A percentile compares a stretch with the other conserved stretches of the same genome.
Evolutionary conservation across 2,113 vertebrate species (phyloP).

Genomic region (Gila orcuttii): DNA sequence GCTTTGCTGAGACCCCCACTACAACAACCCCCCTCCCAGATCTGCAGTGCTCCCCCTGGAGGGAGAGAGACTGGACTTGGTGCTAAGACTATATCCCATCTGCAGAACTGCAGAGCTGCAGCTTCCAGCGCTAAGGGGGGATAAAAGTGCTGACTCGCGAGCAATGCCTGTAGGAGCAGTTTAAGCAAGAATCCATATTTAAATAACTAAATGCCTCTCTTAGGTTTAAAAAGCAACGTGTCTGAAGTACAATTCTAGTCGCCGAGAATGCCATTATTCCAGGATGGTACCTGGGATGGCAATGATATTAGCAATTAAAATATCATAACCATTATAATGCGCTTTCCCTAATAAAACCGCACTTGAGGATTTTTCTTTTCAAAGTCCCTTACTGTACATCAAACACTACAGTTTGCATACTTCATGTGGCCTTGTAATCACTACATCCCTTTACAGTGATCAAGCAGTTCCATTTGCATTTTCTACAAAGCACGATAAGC

Average conservation of each 20-base stretch:
- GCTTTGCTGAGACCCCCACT: background rate
- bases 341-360: background rate
- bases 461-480: conserved; percentile 40
- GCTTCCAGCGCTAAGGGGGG: conserved; percentile 68
- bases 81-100: conserved; percentile 72
- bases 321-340: conserved; percentile 41
- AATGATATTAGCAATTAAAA: conserved; percentile 54
- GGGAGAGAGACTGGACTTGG: conserved; percentile 62
- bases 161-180: conserved; percentile 74
- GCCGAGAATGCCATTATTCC: conserved; percentile 48
- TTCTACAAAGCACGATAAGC: conserved; percentile 16
- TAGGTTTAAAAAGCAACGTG: conserved; percentile 62
- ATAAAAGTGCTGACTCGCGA: conserved; percentile 71
- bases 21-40: background rate
- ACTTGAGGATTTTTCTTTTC: conserved; percentile 3
- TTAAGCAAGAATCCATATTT: conserved; percentile 79
- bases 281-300: conserved; percentile 33
- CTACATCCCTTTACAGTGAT: conserved; percentile 39
- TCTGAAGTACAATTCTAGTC: conserved; percentile 53
- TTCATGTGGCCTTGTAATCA: conserved; percentile 23
- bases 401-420: conserved; percentile 43
- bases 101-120: conserved; percentile 65
- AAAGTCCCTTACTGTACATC: conserved; percentile 16
- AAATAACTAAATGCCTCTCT: conserved; percentile 72
- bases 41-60: conserved; percentile 23